A percentile compares a stretch with the other conserved stretches of the same genome.
Conservation (phyloP, 2,797 vertebrate genomes). For the Nannoperca obscura region DNA sequence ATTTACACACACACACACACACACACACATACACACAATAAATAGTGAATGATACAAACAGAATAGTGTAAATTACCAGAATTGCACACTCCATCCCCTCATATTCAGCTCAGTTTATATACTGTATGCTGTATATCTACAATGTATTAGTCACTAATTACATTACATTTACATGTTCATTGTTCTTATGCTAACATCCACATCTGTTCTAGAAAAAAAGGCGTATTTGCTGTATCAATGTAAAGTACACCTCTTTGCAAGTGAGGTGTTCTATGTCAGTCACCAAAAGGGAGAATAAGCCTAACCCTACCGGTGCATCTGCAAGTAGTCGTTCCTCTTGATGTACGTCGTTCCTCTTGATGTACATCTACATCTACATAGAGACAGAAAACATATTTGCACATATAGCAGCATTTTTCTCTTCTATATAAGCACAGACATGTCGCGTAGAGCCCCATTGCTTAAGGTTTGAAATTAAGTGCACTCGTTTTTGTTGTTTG, state of each 20-base stretch:
- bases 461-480: too few relatives aligned
- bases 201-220: too few relatives aligned
- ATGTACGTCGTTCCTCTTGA: neutral
- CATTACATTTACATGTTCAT: neutral
- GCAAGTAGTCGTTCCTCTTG: neutral
- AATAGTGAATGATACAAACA: constrained; percentile 19
- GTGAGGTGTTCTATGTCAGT: neutral
- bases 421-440: neutral
- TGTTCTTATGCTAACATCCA: neutral
- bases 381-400: neutral
- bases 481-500: neutral
- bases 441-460: too few relatives aligned
- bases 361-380: neutral
- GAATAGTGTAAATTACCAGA: constrained; percentile 21
- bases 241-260: neutral
- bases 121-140: neutral
- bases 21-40: constrained; percentile 11
- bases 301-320: neutral
- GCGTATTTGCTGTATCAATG: neutral
- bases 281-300: neutral
- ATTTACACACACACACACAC: neutral
- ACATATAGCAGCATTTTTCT: neutral
- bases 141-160: neutral
- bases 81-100: neutral
- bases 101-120: neutral